Conservation (phyloP, 2,113 vertebrate genomes). For the Panthera tigris region DNA sequence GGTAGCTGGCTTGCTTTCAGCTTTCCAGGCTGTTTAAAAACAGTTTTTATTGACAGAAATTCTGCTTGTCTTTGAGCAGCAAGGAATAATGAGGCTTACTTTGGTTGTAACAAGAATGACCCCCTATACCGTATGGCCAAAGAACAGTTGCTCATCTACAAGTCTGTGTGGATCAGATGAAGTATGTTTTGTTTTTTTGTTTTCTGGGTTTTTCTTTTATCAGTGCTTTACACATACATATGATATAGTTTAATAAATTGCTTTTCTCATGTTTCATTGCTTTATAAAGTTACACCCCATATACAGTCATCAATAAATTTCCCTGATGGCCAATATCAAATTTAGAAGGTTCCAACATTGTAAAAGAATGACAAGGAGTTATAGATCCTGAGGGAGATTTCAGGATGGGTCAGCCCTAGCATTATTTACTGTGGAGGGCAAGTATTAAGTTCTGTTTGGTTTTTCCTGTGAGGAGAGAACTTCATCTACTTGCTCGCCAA, state of each 20-base stretch:
- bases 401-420: not conserved
- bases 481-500: not conserved
- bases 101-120: constrained; percentile 10
- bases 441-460: not conserved
- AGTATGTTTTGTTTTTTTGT: not conserved
- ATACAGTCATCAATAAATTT: constrained; percentile 24
- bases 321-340: constrained; percentile 13
- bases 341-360: constrained; percentile 16
- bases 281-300: not conserved
- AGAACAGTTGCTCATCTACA: not conserved
- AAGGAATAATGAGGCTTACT: not conserved
- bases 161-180: not conserved
- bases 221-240: not conserved
- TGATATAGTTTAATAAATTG: not conserved
- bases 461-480: not conserved
- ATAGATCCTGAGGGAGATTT: not conserved
- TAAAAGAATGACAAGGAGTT: not conserved
- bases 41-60: not conserved
- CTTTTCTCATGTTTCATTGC: constrained; percentile 22
- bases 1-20: not conserved
- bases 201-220: not conserved
- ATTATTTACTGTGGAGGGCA: not conserved
- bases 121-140: not conserved
- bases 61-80: not conserved
- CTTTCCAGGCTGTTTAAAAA: not conserved